Conservation (phyloP, 2,888 invertebrate species). For the Melolontha melolontha region DNA sequence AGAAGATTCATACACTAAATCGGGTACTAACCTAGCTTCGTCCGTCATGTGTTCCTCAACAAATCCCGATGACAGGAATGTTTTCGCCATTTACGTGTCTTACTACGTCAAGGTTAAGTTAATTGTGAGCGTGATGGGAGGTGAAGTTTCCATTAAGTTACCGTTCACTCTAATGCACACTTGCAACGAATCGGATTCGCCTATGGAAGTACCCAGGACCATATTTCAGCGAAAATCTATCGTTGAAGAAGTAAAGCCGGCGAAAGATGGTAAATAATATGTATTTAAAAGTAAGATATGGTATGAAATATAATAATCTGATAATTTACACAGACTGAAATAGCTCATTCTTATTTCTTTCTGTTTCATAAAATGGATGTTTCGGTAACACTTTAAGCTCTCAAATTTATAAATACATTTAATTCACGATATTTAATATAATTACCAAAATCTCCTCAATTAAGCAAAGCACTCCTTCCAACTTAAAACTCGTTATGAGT, state of each 20-base stretch:
- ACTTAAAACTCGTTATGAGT: no score
- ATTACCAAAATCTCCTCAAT: no score
- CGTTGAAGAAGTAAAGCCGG: constrained; percentile 53
- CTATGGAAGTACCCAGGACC: constrained; percentile 62
- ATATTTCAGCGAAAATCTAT: constrained; percentile 40
- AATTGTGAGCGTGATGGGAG: constrained; percentile 83
- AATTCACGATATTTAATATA: no score
- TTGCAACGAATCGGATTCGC: constrained; percentile 73
- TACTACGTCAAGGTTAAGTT: constrained; percentile 90
- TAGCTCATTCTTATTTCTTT: no score
- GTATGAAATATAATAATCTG: no score
- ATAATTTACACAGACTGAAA: no score
- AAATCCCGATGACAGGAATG: constrained; percentile 82
- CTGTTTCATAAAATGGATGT: no score
- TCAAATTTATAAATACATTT: no score
- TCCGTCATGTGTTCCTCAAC: constrained; percentile 67
- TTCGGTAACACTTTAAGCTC: no score
- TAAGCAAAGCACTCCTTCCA: no score
- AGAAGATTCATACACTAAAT: constrained; percentile 85
- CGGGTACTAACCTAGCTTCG: constrained; percentile 71
- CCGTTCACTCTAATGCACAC: constrained; percentile 86
- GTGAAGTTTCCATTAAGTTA: constrained; percentile 81
- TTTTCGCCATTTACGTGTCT: constrained; percentile 91
- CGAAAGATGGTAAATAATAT: constrained; percentile 57
- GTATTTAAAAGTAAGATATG: no score